Base-by-base conservation (phyloP, 2,113 vertebrate species). In the Lepisosteus oculatus region DNA sequence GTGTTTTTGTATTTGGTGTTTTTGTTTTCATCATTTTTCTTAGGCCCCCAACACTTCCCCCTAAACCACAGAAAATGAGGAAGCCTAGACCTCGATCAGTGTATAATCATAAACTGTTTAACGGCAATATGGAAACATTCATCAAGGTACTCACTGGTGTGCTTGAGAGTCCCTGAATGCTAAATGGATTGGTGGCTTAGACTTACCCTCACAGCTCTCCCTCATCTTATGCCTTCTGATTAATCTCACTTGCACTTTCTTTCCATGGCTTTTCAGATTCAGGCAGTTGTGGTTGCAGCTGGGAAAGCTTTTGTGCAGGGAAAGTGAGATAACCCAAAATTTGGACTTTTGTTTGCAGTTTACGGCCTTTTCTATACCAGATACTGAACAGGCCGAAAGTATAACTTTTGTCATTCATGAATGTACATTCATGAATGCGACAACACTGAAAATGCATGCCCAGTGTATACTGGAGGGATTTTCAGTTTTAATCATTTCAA, bases 11-110 rank as follows among this genome's bases (percentile, higher is more conserved):
- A 76, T 92, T 85, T 85, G 86, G 72, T 92, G 74, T 88, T 89
- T 92, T 85, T 92, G 88, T 73, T 80, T 79, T 79, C 78, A 70
- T 79, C 77, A 77, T 91, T 91, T 29, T 93, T 90, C 93, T 85
- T 90, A 99, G 97, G 93, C 97, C 97, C 92, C 96, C 97, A 83
- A 94, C 93, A 83, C 95, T 98, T 81, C 96, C 97, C 95, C 97
- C 97, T 90, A 99, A 98, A 85, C 96, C 96, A 95, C 97, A 98
- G 96, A 99, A 97, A 98, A 94, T 97, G 93, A 95, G 94, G 95
- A 99, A 95, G 93, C 94, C 96, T 95, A 95, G 97, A 88, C 97
- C 97, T 85, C 95, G 96, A 85, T 99, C 97, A 90, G 74, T 93
- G 81, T 99, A 94, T 97, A 97, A 95, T 90, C 95, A 96, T 97